Evolutionary conservation across 2,888 invertebrate genomes (phyloP).

Genomic region (Diaphora mendica): DNA sequence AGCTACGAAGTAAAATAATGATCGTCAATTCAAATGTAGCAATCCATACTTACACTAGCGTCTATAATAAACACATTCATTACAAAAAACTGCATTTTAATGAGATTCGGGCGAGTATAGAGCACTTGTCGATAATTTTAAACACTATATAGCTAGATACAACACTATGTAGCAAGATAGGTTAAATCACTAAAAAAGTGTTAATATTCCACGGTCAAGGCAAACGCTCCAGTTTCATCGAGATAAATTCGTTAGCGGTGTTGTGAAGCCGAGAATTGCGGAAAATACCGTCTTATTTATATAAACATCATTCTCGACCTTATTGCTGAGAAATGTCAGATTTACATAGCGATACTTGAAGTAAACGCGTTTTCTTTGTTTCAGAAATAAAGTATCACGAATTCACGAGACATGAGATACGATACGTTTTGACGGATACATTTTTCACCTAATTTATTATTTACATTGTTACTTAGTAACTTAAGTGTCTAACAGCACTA

Average conservation of each 20-base stretch:
- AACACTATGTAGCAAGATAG: conserved; percentile 12
- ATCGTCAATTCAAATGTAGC: conserved; percentile 15
- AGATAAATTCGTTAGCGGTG: conserved; percentile 37
- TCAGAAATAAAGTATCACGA: background rate
- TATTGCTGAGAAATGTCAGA: conserved; percentile 13
- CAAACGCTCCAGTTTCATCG: conserved; percentile 33
- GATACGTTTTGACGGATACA: background rate
- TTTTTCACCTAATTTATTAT: background rate
- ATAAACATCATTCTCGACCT: conserved; percentile 20
- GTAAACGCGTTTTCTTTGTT: background rate
- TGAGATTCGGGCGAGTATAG: conserved; percentile 22
- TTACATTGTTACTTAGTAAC: background rate
- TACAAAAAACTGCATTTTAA: conserved; percentile 12
- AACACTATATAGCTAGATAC: conserved; percentile 11
- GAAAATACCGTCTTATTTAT: conserved; percentile 18
- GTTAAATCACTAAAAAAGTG: conserved; percentile 25
- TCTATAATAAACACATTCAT: conserved; percentile 7
- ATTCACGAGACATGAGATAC: background rate
- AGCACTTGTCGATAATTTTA: conserved; percentile 30
- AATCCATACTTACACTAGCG: background rate
- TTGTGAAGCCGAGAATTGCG: conserved; percentile 29
- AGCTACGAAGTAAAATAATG: conserved; percentile 7
- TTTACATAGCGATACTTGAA: conserved; percentile 1
- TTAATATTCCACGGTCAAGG: conserved; percentile 42
- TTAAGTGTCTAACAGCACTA: background rate